Percentiles rank a stretch among this genome's conserved stretches.
Evolutionary conservation across 1,140 invertebrate species (phyloP).

Genomic region (Nymphalis io): DNA sequence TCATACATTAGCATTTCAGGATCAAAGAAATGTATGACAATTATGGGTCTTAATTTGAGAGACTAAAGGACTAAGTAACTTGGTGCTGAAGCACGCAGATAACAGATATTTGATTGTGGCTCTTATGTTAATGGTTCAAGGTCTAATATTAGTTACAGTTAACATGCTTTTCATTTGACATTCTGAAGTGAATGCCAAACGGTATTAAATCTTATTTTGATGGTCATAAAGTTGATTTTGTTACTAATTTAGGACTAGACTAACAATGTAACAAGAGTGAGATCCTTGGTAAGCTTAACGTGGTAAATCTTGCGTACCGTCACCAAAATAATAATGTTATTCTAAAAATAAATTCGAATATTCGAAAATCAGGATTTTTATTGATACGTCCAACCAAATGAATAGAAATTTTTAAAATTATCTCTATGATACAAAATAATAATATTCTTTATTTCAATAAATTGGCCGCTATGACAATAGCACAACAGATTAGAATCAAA

Average conservation of each 20-base stretch:
- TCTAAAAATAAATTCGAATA: neutral
- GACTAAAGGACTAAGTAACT: conserved; percentile 12
- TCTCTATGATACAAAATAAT: too few species aligned
- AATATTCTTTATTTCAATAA: too few species aligned
- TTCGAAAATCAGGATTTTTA: too few species aligned
- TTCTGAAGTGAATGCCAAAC: neutral
- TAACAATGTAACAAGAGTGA: conserved; percentile 35
- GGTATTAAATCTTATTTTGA: conserved; percentile 14
- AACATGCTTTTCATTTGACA: neutral
- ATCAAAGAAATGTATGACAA: conserved; percentile 1
- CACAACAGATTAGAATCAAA: too few species aligned
- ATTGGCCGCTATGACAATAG: too few species aligned
- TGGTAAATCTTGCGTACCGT: conserved; percentile 19
- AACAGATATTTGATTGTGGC: neutral
- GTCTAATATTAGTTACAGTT: conserved; percentile 12
- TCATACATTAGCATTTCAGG: neutral
- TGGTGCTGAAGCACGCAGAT: neutral
- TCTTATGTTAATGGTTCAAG: conserved; percentile 11
- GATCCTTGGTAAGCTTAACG: conserved; percentile 22
- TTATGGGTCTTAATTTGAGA: conserved; percentile 1
- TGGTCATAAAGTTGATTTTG: neutral
- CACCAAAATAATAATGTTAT: conserved; percentile 16
- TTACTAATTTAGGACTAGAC: neutral
- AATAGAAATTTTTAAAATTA: too few species aligned
- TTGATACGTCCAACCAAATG: too few species aligned